phyloP scores from a whole-genome alignment of 2,797 vertebrate species.

The Centroberyx gerrardi region DNA sequence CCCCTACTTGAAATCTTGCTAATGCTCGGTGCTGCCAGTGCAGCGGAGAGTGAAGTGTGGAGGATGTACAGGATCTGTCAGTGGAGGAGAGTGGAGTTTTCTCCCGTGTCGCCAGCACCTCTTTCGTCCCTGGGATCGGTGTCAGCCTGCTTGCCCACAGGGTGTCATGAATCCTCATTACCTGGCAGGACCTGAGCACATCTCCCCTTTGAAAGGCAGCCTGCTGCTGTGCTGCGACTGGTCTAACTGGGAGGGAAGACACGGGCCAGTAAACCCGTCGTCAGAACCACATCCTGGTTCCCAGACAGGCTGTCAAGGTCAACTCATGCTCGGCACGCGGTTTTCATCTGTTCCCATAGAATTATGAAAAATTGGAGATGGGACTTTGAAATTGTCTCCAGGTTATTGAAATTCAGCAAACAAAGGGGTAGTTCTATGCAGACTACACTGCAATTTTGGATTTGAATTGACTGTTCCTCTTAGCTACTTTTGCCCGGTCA shows the following conservation, averaged over 20 bases:
- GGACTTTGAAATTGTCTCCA: no score
- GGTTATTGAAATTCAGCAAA: no score
- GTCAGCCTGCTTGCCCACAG: slow-evolving; percentile 1
- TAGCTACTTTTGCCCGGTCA: not conserved
- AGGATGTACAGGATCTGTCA: slow-evolving; percentile 13
- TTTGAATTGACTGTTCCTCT: not conserved
- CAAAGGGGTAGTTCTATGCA: no score
- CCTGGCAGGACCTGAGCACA: not conserved
- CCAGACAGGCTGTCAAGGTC: not conserved
- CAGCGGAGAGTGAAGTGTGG: not conserved
- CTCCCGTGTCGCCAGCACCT: slow-evolving; percentile 14
- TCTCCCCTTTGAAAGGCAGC: not conserved
- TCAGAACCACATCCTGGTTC: not conserved
- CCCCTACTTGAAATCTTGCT: no score
- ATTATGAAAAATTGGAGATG: no score
- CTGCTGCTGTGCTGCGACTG: not conserved
- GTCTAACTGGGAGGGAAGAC: slow-evolving; percentile 12
- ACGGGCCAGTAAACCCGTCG: not conserved
- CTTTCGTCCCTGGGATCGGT: slow-evolving; percentile 4
- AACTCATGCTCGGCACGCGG: not conserved
- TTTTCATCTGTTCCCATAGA: not conserved
- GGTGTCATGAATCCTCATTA: slow-evolving; percentile 11
- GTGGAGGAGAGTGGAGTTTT: not conserved
- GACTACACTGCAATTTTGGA: not conserved
- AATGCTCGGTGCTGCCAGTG: no score